Percentiles rank a stretch among this genome's conserved stretches.
Evolutionary conservation across 2,888 invertebrate species (phyloP).

Genomic region (Drosophila diplacantha): DNA sequence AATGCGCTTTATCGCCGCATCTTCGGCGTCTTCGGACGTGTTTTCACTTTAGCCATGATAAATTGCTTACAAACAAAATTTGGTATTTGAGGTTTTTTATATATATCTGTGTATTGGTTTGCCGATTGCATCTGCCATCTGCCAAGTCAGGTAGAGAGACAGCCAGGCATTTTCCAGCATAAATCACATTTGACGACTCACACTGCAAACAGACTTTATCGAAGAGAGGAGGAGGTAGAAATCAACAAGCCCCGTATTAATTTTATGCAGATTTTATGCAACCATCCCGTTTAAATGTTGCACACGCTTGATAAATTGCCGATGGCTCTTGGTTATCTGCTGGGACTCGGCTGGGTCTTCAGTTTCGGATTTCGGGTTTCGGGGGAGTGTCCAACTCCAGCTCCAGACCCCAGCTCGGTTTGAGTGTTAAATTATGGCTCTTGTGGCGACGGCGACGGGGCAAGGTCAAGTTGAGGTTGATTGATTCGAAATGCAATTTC

Average conservation of each 20-base stretch:
- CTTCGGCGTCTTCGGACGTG: slow-evolving; percentile 35
- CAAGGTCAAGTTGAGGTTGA: slow-evolving; percentile 67
- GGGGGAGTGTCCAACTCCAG: slow-evolving; percentile 35
- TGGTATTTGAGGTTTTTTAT: slow-evolving; percentile 35
- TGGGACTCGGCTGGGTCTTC: slow-evolving; percentile 19
- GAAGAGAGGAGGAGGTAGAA: slow-evolving; percentile 41
- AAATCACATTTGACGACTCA: slow-evolving; percentile 64
- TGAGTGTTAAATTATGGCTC: slow-evolving; percentile 54
- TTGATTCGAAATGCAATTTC: slow-evolving; percentile 64
- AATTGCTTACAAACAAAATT: slow-evolving; percentile 52
- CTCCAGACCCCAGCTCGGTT: slow-evolving; percentile 4
- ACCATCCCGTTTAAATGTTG: slow-evolving; percentile 56
- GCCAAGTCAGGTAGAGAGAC: slow-evolving; percentile 17
- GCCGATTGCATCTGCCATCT: slow-evolving; percentile 59
- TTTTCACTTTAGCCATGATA: slow-evolving; percentile 65
- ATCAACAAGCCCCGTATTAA: slow-evolving; percentile 51
- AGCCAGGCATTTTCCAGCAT: slow-evolving; percentile 58
- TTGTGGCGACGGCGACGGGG: slow-evolving; percentile 37
- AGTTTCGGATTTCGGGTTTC: slow-evolving; percentile 8
- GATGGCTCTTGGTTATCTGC: slow-evolving; percentile 35
- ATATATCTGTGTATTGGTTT: slow-evolving; percentile 36
- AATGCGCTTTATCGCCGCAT: slow-evolving; percentile 46
- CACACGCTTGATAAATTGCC: slow-evolving; percentile 63
- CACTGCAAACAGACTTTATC: slow-evolving; percentile 60
- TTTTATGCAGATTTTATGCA: slow-evolving; percentile 68